These are phyloP conservation scores for Megaustenia siamemsis DNA, from an alignment of 2,888 invertebrate species.

Conservation along the genomic window DNA sequence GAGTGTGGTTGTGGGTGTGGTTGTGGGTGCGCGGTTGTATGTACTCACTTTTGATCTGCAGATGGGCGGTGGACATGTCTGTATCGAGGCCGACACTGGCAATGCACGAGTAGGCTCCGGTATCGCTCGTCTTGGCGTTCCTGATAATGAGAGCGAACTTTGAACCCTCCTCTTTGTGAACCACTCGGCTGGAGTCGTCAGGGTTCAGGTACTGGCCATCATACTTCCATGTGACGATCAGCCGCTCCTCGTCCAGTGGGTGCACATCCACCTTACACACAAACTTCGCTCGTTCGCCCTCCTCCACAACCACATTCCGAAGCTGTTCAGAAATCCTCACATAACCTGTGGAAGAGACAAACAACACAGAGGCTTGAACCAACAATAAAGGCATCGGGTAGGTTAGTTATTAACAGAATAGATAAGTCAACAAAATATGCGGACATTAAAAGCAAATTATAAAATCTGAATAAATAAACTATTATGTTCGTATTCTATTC, in stretches of 20 bases:
- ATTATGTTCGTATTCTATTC: too few relatives aligned
- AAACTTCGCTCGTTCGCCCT: constrained; percentile 61
- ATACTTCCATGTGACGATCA: constrained; percentile 67
- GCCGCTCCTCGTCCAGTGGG: constrained; percentile 55
- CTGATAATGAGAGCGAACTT: constrained; percentile 67
- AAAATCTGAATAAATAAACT: too few relatives aligned
- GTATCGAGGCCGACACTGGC: constrained; percentile 64
- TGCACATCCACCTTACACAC: constrained; percentile 61
- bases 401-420: too few relatives aligned
- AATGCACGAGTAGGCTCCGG: constrained; percentile 70
- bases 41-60: constrained; percentile 65
- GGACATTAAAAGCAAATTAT: too few relatives aligned
- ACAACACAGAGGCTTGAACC: too few relatives aligned
- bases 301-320: constrained; percentile 58
- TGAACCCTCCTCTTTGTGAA: constrained; percentile 60
- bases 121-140: constrained; percentile 63
- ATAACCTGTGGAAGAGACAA: constrained; percentile 39
- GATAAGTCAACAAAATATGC: too few relatives aligned
- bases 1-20: too few relatives aligned
- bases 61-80: constrained; percentile 65
- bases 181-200: constrained; percentile 60
- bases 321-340: constrained; percentile 61
- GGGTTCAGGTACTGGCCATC: constrained; percentile 63
- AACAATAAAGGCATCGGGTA: too few relatives aligned
- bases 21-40: background rate